Evolutionary conservation across 2,888 invertebrate genomes (phyloP), one percentile per base, ranked within the genome.

Genomic region (Rotaria socialis): DNA sequence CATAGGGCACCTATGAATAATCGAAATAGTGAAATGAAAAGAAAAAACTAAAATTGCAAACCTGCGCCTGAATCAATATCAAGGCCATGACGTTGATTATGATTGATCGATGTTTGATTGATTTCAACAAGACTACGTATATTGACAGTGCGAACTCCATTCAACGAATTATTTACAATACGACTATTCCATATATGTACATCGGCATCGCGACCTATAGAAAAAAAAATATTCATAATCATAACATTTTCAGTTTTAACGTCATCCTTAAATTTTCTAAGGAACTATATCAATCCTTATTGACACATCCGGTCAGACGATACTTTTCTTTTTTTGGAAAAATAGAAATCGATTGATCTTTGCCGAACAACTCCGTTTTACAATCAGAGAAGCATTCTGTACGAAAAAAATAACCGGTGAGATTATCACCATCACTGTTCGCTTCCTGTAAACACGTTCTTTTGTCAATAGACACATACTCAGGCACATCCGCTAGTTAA

Each of bases 31-130:
- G 2, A 7, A 14, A 11, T 24, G 14, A 60, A 27, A n/a, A 4
- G n/a, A 19, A 74, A 41, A 22, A 22, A 41, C 14, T 41, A n/a
- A 5, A 22, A 74, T 22, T 19, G 41, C 41, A 41, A 41, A 43
- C 86, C 86, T 16, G 86, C 86, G 35, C 86, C 86, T 3, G 86
- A 85, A 50, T 86, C 85, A n/a, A 86, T 85, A 85, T 86, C 85
- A 14, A 86, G 60, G 19, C 86, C 86, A 60, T 86, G 85, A 16
- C 85, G 27, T 41, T 86, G 56, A 56, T 86, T 86, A 60, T 85
- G 27, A 8, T 50, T 50, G 22, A 86, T 75, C 19, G 85, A 27
- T 55, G 75, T 86, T 74, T 86, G 43, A 85, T 86, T 86, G 52
- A 86, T 43, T 80, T 86, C 85, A 43, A 86, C 43, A 14, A 86